Percentiles rank a stretch among this genome's conserved stretches.
phyloP scores from a whole-genome alignment of 2,113 vertebrate species.

The Syngnathus floridae region DNA sequence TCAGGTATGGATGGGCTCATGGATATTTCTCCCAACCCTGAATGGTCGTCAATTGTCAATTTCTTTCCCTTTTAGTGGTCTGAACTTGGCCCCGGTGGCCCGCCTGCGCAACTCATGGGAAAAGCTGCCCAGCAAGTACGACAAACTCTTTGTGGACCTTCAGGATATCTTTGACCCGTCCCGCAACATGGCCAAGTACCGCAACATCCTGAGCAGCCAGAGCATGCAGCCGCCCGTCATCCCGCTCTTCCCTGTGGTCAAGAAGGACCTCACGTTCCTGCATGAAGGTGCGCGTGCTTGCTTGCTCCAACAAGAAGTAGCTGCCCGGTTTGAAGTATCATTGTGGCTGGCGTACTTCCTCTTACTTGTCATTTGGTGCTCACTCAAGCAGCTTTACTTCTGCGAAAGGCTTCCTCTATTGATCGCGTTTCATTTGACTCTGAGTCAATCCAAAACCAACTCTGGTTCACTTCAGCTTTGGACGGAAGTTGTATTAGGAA shows the following conservation, averaged over 20 bases:
- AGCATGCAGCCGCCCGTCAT: slow-evolving; percentile 97
- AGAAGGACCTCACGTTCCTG: slow-evolving; percentile 98
- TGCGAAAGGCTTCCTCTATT: slow-evolving; percentile 28
- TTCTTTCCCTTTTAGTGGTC: slow-evolving; percentile 71
- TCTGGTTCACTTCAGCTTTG: neutral
- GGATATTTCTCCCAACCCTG: neutral
- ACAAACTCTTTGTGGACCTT: slow-evolving; percentile 90
- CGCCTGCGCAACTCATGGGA: slow-evolving; percentile 91
- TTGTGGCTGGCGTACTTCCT: slow-evolving; percentile 27
- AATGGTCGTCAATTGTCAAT: neutral
- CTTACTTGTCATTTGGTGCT: slow-evolving; percentile 13
- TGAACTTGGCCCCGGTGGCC: slow-evolving; percentile 87
- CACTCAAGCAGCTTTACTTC: slow-evolving; percentile 39
- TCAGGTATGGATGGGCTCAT: slow-evolving; percentile 70
- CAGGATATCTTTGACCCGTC: slow-evolving; percentile 97
- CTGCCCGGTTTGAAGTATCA: neutral
- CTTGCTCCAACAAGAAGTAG: neutral
- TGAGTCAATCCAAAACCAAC: neutral
- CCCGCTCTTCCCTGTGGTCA: slow-evolving; percentile 93
- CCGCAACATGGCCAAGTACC: slow-evolving; percentile 96
- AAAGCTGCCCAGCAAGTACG: slow-evolving; percentile 93
- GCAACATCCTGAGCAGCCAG: slow-evolving; percentile 94
- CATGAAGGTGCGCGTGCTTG: slow-evolving; percentile 79
- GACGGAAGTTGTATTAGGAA: neutral
- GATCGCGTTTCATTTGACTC: neutral